Evolutionary conservation across 92 coral and sea anemone genomes (phyloP), one percentile per base, ranked within the genome.

Genomic region (Actinostola sp.): DNA sequence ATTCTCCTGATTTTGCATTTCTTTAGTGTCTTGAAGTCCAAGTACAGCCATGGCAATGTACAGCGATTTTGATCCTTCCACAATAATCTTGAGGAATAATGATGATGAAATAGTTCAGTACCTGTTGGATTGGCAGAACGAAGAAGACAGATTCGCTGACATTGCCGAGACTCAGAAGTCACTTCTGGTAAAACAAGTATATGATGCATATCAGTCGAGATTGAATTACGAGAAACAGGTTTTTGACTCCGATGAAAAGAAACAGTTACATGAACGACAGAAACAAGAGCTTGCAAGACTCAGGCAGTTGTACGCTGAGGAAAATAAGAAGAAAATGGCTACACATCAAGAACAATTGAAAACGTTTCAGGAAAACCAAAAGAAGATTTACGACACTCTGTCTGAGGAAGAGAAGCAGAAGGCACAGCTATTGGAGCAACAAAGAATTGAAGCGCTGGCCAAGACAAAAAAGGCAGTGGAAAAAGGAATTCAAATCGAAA

Each of bases 401-500:
- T 58, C 80, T 54, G 21, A 43, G 66, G 49, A 72, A 43, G 54
- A 77, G 61, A 61, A 82, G 66, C 29, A 63, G 48, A 44, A 71
- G 30, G 62, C 74, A 7, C 29, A 51, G 61, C 13, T 50, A 15
- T 15, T 68, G n/a, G 74, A 68, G 19, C 58, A 66, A 62, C 71
- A 24, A 34, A 31, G 75, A 23, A 43, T 70, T 0, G 76, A 53
- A 29, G 50, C n/a, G 19, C 80, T 55, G 15, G 71, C 61, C 14
- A 71, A 75, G 58, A 46, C 88, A 20, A 75, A 76, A 19, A 60
- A 86, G 35, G 36, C 65, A 1, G 28, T 28, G 8, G 57, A 81
- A 23, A 72, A 82, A 32, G 80, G 83, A 39, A 77, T 64, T 42
- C 68, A 42, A 44, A 63, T 49, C 39, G 78, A 76, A 69, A 78